Percentiles rank a stretch among this genome's conserved stretches.
Conservation (phyloP, 2,888 invertebrate genomes). For the Gandaritis pyraliata region DNA sequence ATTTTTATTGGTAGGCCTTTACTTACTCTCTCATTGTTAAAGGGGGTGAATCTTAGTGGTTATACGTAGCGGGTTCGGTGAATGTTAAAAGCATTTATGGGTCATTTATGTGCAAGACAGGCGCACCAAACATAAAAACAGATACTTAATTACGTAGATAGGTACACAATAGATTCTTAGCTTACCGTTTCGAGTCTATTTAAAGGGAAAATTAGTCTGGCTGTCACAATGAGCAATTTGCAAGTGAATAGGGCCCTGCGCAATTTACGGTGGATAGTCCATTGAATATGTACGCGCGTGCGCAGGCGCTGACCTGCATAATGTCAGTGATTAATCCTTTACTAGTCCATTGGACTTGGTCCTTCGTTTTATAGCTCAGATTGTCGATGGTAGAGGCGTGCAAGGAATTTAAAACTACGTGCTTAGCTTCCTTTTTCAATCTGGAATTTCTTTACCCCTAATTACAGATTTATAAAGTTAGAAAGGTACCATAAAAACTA, state of each 20-base stretch:
- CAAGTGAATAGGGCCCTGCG: conserved; percentile 44
- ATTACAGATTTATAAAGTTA: too few relatives aligned
- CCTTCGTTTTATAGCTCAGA: conserved; percentile 16
- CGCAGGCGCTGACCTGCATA: conserved; percentile 36
- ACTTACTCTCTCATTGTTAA: too few relatives aligned
- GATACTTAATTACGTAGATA: neutral
- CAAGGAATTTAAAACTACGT: conserved; percentile 5
- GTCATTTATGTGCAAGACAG: too few relatives aligned
- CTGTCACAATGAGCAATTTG: conserved; percentile 41
- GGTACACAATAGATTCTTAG: neutral
- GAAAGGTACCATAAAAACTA: too few relatives aligned
- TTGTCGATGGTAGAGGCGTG: conserved; percentile 10
- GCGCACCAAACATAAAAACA: too few relatives aligned
- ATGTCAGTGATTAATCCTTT: conserved; percentile 26
- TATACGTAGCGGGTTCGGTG: too few relatives aligned
- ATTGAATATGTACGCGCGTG: conserved; percentile 38
- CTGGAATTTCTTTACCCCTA: neutral
- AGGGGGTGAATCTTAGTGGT: too few relatives aligned
- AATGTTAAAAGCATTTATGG: too few relatives aligned
- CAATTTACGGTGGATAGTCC: conserved; percentile 33
- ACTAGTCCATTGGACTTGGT: conserved; percentile 6
- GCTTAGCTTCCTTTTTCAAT: neutral
- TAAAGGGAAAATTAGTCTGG: conserved; percentile 23
- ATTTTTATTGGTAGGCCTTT: neutral
- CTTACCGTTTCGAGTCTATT: conserved; percentile 8